Evolutionary conservation across 2,888 invertebrate species (phyloP), one percentile per base, ranked within the genome.

Genomic region (Anticlea derivata): DNA sequence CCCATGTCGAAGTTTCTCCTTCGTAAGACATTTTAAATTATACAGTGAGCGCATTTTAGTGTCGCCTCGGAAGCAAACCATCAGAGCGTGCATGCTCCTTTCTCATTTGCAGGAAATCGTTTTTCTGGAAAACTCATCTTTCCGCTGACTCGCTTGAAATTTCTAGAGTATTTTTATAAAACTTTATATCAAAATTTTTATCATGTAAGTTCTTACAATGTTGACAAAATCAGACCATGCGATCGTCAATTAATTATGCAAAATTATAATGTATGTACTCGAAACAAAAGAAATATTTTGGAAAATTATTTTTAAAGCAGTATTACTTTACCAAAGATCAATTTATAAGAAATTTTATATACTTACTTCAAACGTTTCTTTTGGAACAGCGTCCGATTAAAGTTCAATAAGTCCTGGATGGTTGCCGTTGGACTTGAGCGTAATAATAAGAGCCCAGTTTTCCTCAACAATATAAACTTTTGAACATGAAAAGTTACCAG

Each of bases 211-310:
- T 41, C n/a, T 66, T 60, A 4, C 17, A 17, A 63, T 59, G 70
- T 74, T 75, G 67, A 68, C 68, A 68, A 70, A 70, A 70, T 63
- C 64, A 73, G 80, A 84, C 83, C 81, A 83, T 76, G 73, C 70
- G 7, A 71, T 71, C 74, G 88, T 87, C 88, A 87, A 87, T 87
- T 86, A 68, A 75, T 74, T 80, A 83, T 70, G 70, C 73, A 82
- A 67, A 68, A 66, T 70, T 63, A 67, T 39, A 8, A n/a, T 13
- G 71, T 70, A 71, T 68, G 72, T 66, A 75, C 68, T 66, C 54
- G 51, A 65, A 63, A 68, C 63, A 61, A 65, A 29, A 31, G 12
- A 61, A 73, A 73, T 80, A 80, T 83, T 84, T 83, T 78, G 60
- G 76, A 66, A 49, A 70, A 68, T 78, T 65, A 65, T 45, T 44